Percentiles rank a stretch among this genome's conserved stretches.
phyloP scores from a whole-genome alignment of 2,888 invertebrate species.

The Lasioglossum lativentre region DNA sequence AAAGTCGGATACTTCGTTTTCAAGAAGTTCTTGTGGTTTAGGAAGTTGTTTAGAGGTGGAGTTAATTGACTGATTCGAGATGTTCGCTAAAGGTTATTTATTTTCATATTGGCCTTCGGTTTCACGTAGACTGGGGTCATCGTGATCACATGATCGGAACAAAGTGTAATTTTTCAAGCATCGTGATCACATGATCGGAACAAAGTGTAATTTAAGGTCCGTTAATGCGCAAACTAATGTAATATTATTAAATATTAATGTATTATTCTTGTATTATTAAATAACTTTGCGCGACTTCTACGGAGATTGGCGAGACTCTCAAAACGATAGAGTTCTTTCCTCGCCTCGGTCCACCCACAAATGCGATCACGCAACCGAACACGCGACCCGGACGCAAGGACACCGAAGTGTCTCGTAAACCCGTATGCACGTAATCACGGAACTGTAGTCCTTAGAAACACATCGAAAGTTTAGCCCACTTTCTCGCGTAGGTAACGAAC shows the following conservation, averaged over 20 bases:
- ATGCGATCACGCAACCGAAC: neutral
- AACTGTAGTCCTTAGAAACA: neutral
- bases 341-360: conserved; percentile 20
- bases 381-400: neutral
- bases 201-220: too few relatives aligned
- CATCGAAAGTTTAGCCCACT: conserved; percentile 25
- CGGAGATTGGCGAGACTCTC: too few relatives aligned
- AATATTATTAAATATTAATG: too few relatives aligned
- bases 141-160: too few relatives aligned
- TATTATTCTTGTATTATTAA: too few relatives aligned
- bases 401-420: conserved; percentile 18
- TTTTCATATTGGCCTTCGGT: neutral
- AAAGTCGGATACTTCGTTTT: neutral
- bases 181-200: too few relatives aligned
- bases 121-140: neutral
- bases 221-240: too few relatives aligned
- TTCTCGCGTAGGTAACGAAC: conserved; percentile 3
- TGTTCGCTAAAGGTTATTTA: neutral
- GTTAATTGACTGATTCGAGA: neutral
- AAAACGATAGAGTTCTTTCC: neutral
- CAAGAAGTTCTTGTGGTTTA: neutral
- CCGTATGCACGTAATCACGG: neutral
- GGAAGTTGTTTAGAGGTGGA: neutral
- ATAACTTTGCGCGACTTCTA: too few relatives aligned
- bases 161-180: too few relatives aligned